phyloP scores from a whole-genome alignment of 2,888 invertebrate genomes.

The Lochmaea capreae region DNA sequence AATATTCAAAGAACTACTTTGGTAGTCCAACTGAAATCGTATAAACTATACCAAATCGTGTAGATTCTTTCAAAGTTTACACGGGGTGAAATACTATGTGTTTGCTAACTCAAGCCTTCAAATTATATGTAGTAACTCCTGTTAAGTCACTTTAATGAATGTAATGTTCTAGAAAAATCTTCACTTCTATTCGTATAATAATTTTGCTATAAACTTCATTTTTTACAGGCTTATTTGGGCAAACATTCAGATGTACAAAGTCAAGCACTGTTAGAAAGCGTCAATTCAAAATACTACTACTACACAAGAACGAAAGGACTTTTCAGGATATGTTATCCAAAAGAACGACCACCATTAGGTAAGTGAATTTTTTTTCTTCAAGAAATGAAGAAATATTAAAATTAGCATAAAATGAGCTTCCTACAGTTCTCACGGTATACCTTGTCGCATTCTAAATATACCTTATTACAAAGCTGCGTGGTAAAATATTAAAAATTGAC shows the following conservation, averaged over 20 bases:
- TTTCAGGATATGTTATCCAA: conserved; percentile 94
- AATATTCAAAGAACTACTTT: no score
- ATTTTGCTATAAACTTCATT: conserved; percentile 49
- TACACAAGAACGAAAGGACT: conserved; percentile 93
- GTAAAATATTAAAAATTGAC: conserved; percentile 19
- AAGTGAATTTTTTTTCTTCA: conserved; percentile 52
- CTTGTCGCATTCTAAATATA: conserved; percentile 21
- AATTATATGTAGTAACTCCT: no score
- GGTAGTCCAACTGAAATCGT: no score
- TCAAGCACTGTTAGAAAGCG: conserved; percentile 77
- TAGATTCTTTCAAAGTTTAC: no score
- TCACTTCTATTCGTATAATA: neutral
- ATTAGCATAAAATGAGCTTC: conserved; percentile 25
- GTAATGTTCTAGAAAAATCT: neutral
- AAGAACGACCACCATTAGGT: conserved; percentile 89
- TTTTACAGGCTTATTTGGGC: conserved; percentile 77
- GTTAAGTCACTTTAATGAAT: neutral
- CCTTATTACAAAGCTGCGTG: conserved; percentile 6
- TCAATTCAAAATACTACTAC: conserved; percentile 89
- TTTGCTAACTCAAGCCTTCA: no score
- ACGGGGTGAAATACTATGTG: no score
- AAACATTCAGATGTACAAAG: conserved; percentile 78
- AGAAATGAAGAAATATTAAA: no score
- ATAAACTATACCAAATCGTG: no score
- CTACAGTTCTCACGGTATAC: conserved; percentile 29